Base-by-base conservation (phyloP, 2,797 vertebrate genomes). In the Alectoris magna region DNA sequence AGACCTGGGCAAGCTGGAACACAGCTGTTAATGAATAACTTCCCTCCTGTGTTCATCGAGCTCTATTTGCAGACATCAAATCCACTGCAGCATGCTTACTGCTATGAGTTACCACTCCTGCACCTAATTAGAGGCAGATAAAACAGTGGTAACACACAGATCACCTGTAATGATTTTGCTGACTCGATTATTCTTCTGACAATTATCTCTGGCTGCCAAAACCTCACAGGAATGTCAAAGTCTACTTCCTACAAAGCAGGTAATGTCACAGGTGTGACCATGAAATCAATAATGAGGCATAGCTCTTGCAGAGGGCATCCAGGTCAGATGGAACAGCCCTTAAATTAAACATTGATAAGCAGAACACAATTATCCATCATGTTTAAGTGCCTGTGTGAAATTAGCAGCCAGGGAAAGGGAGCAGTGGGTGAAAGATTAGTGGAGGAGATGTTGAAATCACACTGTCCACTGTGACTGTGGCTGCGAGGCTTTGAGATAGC, bases 201-300 rank as follows among this genome's bases (percentile, higher is more conserved):
- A 97, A 97, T 96, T 96, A 96, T 96, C 96, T 96, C 94, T 91
- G 95, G 93, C 95, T 96, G 96, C 95, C 93, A 94, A 90, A 95
- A 94, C 96, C 94, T 97, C 95, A 86, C 95, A 96, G 96, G 97
- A 96, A 96, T 96, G 97, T 97, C 97, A 97, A 97, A 97, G 96
- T 95, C 96, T 94, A 96, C 95, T 95, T 97, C 95, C 94, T 95
- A 90, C 95, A 95, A 96, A 94, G 93, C 95, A 97, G 97, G 97
- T 97, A 97, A 96, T 97, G 97, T 97, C 97, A 97, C 97, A 97
- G 97, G 97, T 97, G 96, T 97, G 96, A 97, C 95, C 96, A 97
- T 96, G 97, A 97, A 97, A 97, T 98, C 96, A 97, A 97, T 97
- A 97, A 97, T 94, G 95, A 97, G 97, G 93, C 96, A 95, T 91